Conservation (phyloP, 2,797 vertebrate species). For the Aplochiton taeniatus region DNA sequence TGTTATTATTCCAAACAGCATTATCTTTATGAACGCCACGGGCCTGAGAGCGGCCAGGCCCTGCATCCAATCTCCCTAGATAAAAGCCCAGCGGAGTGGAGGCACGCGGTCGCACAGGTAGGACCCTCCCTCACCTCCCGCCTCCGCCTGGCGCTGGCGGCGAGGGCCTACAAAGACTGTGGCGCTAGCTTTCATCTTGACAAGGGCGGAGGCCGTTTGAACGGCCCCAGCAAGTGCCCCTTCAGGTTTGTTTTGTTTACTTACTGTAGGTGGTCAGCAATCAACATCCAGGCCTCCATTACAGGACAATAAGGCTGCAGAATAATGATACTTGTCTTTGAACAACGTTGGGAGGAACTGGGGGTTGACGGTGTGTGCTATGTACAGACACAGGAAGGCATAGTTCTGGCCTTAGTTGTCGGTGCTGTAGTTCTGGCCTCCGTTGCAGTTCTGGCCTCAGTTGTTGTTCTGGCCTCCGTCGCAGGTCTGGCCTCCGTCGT, state of each 20-base stretch:
- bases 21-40: conserved; percentile 77
- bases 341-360: background rate
- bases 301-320: no score
- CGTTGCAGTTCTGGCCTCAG: no score
- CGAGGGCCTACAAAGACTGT: conserved; percentile 60
- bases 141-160: conserved; percentile 31
- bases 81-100: conserved; percentile 74
- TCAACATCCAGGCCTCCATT: background rate
- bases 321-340: no score
- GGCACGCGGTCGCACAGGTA: conserved; percentile 51
- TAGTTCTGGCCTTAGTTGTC: no score
- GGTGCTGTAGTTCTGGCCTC: no score
- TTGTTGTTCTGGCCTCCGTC: no score
- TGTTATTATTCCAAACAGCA: conserved; percentile 80
- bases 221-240: conserved; percentile 40
- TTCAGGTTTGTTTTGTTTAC: conserved; percentile 19
- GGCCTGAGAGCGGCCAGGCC: conserved; percentile 66
- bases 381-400: no score
- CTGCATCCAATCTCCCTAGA: conserved; percentile 71
- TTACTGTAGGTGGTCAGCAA: background rate
- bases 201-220: conserved; percentile 46
- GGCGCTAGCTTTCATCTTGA: conserved; percentile 70
- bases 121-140: conserved; percentile 59
- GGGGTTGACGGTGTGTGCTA: background rate
- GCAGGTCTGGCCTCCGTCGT: no score